Base-by-base conservation (phyloP, 2,888 invertebrate genomes). In the Pardosa pseudoannulata region DNA sequence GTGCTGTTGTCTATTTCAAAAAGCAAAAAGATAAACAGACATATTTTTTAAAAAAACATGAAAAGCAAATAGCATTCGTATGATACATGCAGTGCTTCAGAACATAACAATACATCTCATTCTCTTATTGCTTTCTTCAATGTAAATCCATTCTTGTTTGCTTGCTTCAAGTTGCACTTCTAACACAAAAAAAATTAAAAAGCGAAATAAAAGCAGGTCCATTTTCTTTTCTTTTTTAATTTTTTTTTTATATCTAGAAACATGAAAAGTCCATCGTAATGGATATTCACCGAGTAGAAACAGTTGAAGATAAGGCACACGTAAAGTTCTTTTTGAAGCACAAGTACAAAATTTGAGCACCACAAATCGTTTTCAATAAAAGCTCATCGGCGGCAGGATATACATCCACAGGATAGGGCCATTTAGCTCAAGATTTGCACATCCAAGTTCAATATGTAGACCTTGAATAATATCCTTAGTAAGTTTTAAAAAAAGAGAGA, bases 301-400 rank as follows among this genome's bases (percentile, higher is more conserved):
- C 85, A 64, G 39, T 79, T 79, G 85, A 79, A 86, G 85, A 86
- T 86, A 86, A 86, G 85, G 85, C 85, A 86, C 85, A 86, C 85
- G 41, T 32, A 86, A 67, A 79, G 78, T 78, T 85, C 78, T 62
- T 67, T n/a, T 79, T 74, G 85, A 86, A 86, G 79, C 79, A 86
- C 65, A 56, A 79, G 56, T 86, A 86, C 85, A 86, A 86, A 86
- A 86, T 72, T 86, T 86, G 85, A 86, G 85, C 85, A 86, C 85
- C 85, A 86, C 85, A 73, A 75, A 56, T 71, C 78, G 78, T 46
- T 86, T 79, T 79, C 78, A 85, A 85, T 79, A 79, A 86, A 86
- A 86, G 85, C 85, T 86, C 85, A 74, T 86, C 79, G 64, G 85
- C 70, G 85, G 85, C 85, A 79, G 85, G 85, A 86, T 79, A 85